Base-by-base conservation (phyloP, 2,888 invertebrate species). In the Drosophila meridionalis region DNA sequence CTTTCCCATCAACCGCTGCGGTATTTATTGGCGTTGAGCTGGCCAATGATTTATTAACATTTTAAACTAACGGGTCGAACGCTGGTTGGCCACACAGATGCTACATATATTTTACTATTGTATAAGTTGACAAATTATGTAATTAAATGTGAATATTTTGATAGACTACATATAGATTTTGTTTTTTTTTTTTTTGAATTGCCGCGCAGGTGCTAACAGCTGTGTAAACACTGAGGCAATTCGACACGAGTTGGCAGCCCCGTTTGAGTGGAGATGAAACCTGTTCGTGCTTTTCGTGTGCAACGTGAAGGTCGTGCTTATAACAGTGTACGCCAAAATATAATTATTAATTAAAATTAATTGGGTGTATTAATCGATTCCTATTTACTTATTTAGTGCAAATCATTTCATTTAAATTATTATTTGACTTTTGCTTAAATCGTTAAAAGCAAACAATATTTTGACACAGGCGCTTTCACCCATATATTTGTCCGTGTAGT, bases 1-100 rank as follows among this genome's bases (percentile, higher is more conserved):
- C 99, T 30, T 99, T 99, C 94, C 99, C 99, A 36, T 99, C 99
- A 1, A 99, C 99, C 93, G 99, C 99, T 45, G 99, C 99, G 3
- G 99, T 99, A 93, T 99, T 99, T 94, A 95, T 98, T 90, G 99
- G 99, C 36, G 99, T 98, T 92, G 99, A 99, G 94, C 91, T 98
- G 52, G 92, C 91, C 68, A 94, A 97, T 91, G 96, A 96, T 80
- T 95, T 96, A 90, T 94, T 97, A 2, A 95, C 96, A 91, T 94
- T 94, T 92, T 82, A 80, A 59, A 34, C 14, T 59, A 12, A 32
- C 7, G 65, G n/a, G 20, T 57, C 52, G n/a, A 30, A 36, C 38
- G 43, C 12, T 45, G 70, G 50, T 58, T 20, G 38, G 75, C 75
- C 71, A 52, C 48, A 48, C 6, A 65, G 67, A 78, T n/a, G 75